phyloP scores from a whole-genome alignment of 30 jellyfish, hydroid and myxozoan species.

The Pelagia noctiluca region DNA sequence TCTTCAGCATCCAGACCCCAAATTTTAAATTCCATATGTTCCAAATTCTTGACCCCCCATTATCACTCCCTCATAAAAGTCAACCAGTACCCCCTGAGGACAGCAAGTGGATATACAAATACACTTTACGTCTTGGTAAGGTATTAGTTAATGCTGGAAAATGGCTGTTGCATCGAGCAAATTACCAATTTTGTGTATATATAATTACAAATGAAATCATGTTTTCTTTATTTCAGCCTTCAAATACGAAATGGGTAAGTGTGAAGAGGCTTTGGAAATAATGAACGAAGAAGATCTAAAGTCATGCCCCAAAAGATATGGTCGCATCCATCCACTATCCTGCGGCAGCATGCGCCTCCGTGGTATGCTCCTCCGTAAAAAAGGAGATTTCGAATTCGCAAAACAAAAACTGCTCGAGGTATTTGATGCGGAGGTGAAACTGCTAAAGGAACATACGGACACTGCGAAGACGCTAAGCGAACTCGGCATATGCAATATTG shows the following conservation, averaged over 20 bases:
- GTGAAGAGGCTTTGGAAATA: neutral
- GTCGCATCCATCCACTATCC: conserved; percentile 47
- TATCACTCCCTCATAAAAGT: no score
- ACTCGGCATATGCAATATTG: conserved; percentile 14
- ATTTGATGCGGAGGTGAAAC: conserved; percentile 34
- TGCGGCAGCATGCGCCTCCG: conserved; percentile 8
- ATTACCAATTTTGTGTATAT: no score
- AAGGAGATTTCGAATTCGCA: conserved; percentile 23
- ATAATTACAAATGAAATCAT: no score
- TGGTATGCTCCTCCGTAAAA: neutral
- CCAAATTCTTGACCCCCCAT: no score
- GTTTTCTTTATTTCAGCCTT: no score
- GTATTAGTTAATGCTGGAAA: no score
- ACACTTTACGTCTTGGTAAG: no score
- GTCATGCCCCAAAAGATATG: conserved; percentile 2
- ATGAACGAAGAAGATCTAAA: neutral
- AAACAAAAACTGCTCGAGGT: conserved; percentile 17
- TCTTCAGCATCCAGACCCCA: no score
- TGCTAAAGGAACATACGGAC: conserved; percentile 48
- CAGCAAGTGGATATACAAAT: no score
- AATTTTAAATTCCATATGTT: no score
- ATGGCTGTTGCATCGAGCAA: no score
- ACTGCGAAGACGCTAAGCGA: conserved; percentile 50
- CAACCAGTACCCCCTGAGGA: no score
- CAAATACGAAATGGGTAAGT: neutral